Conservation (phyloP, 2,888 invertebrate genomes). For the Acleris emargana region DNA sequence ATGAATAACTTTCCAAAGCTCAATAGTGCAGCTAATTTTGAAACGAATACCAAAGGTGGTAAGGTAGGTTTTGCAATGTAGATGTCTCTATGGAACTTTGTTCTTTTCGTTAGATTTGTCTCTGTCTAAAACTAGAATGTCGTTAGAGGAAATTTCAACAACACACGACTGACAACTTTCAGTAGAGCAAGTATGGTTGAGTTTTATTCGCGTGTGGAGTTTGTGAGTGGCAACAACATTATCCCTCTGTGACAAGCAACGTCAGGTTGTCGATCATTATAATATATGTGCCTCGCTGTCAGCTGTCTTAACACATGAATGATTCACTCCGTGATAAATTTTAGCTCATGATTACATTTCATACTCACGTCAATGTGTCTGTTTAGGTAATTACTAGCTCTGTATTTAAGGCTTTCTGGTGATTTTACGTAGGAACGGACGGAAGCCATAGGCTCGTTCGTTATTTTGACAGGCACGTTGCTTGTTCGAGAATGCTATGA, state of each 20-base stretch:
- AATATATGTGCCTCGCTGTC: constrained; percentile 82
- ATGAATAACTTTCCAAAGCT: constrained; percentile 61
- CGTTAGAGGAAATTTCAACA: constrained; percentile 43
- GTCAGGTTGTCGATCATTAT: constrained; percentile 83
- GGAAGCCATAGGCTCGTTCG: constrained; percentile 62
- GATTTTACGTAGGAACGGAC: constrained; percentile 65
- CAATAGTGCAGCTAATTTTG: constrained; percentile 52
- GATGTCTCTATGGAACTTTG: constrained; percentile 64
- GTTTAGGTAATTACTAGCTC: constrained; percentile 78
- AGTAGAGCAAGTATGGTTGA: constrained; percentile 38
- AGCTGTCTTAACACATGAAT: constrained; percentile 82
- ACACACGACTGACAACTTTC: constrained; percentile 44
- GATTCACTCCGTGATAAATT: constrained; percentile 83
- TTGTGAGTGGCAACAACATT: constrained; percentile 77
- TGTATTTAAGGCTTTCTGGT: constrained; percentile 70
- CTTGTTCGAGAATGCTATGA: constrained; percentile 67
- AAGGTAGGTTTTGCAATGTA: constrained; percentile 58
- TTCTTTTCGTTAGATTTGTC: constrained; percentile 76
- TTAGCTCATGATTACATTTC: constrained; percentile 84
- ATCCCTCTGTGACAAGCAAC: constrained; percentile 81
- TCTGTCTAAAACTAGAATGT: constrained; percentile 56
- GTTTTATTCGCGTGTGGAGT: constrained; percentile 41
- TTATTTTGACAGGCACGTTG: constrained; percentile 64
- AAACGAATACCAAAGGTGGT: constrained; percentile 51
- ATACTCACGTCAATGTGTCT: constrained; percentile 80